These are phyloP conservation scores for Hirundo rustica DNA, from an alignment of 2,797 vertebrate species.

Conservation along the genomic window DNA sequence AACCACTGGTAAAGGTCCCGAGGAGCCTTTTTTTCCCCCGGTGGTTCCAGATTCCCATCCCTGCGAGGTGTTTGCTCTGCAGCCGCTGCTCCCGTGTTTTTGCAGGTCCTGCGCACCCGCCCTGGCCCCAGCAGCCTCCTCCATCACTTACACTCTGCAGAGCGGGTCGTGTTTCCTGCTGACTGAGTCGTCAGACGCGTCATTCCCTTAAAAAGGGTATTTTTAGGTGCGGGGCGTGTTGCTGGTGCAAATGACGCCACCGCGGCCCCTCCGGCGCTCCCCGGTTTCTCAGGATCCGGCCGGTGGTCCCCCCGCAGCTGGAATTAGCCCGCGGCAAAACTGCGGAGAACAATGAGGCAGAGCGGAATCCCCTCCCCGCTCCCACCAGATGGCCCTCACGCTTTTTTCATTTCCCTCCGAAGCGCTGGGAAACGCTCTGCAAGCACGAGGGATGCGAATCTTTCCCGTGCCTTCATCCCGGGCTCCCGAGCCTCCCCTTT, in stretches of 20 bases:
- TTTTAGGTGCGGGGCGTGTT: background rate
- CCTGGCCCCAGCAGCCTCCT: background rate
- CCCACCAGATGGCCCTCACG: constrained; percentile 55
- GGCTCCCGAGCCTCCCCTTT: background rate
- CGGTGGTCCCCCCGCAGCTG: background rate
- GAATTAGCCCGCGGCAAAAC: background rate
- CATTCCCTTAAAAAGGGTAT: background rate
- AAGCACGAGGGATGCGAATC: accelerated
- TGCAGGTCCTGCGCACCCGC: background rate
- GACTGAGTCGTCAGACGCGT: accelerated
- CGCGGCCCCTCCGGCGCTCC: background rate
- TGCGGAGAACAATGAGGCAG: background rate
- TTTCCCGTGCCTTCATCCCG: background rate
- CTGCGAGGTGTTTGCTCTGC: background rate
- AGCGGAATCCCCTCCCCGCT: background rate
- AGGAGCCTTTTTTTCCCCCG: background rate
- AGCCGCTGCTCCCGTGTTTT: accelerated
- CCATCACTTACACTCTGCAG: accelerated
- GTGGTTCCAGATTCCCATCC: background rate
- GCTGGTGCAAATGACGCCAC: accelerated
- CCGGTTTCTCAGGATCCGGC: background rate
- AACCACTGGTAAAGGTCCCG: background rate
- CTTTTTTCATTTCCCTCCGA: background rate
- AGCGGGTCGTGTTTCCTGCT: accelerated
- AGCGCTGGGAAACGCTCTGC: background rate